A percentile compares a stretch with the other conserved stretches of the same genome.
phyloP scores from a whole-genome alignment of 2,113 vertebrate genomes.

The Oncorhynchus tshawytscha region DNA sequence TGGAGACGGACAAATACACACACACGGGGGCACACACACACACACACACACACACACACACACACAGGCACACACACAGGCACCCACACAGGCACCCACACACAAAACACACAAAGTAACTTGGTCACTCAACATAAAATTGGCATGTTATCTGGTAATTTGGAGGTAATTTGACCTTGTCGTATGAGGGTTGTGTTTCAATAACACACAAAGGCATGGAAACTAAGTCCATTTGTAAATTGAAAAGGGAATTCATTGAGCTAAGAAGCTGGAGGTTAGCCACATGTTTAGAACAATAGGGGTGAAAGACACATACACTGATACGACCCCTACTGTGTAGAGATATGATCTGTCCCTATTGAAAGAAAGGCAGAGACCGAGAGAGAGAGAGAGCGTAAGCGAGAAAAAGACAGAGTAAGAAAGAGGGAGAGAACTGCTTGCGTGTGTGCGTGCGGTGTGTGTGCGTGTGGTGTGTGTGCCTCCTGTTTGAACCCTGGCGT shows the following conservation, averaged over 20 bases:
- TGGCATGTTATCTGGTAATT: constrained; percentile 14
- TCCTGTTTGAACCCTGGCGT: constrained; percentile 55
- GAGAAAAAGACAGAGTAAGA: constrained; percentile 23
- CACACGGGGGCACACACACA: no score
- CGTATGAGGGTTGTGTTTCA: constrained; percentile 28
- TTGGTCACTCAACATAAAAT: constrained; percentile 7
- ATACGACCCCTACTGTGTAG: constrained; percentile 44
- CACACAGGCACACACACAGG: neutral
- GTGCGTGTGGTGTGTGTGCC: constrained; percentile 30
- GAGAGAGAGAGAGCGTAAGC: neutral
- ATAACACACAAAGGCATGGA: constrained; percentile 19
- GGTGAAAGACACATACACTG: constrained; percentile 54
- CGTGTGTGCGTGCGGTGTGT: neutral
- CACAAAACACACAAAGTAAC: constrained; percentile 9
- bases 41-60: neutral
- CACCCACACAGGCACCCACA: neutral
- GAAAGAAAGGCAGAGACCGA: constrained; percentile 28
- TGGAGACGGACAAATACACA: neutral
- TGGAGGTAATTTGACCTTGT: constrained; percentile 1
- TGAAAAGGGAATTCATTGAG: constrained; percentile 11
- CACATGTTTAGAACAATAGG: constrained; percentile 30
- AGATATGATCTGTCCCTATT: constrained; percentile 49
- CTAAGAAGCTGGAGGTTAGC: neutral
- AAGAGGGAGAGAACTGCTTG: constrained; percentile 3
- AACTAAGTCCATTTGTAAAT: constrained; percentile 3